Conservation (phyloP, 2,888 invertebrate genomes). For the Ormyrus thymus region DNA sequence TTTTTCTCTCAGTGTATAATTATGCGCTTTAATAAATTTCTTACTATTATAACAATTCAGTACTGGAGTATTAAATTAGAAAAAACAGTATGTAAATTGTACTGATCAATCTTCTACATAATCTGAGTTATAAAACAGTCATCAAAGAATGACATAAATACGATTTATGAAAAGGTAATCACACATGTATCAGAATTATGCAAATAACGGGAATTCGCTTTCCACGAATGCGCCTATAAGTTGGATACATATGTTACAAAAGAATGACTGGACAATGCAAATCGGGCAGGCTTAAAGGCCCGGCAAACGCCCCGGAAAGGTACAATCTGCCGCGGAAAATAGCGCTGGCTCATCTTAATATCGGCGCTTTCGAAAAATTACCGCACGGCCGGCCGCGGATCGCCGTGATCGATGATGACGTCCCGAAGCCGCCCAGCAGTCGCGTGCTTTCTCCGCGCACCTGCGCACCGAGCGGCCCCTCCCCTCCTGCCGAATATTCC, state of each 20-base stretch:
- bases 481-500: neutral
- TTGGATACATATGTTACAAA: slow-evolving; percentile 18
- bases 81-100: too few relatives aligned
- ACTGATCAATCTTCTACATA: too few relatives aligned
- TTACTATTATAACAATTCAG: too few relatives aligned
- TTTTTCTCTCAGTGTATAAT: too few relatives aligned
- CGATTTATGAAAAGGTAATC: slow-evolving; percentile 14
- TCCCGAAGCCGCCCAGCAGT: neutral
- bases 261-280: slow-evolving; percentile 7
- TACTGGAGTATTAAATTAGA: too few relatives aligned
- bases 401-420: slow-evolving; percentile 25
- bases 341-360: slow-evolving; percentile 24
- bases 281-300: slow-evolving; percentile 1
- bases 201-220: slow-evolving; percentile 8
- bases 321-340: neutral
- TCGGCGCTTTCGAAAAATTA: neutral
- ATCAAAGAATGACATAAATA: neutral
- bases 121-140: too few relatives aligned
- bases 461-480: too few relatives aligned
- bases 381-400: neutral
- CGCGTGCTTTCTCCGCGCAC: neutral
- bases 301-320: slow-evolving; percentile 9
- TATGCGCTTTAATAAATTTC: too few relatives aligned
- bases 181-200: slow-evolving; percentile 23
- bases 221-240: neutral